A percentile compares a stretch with the other conserved stretches of the same genome.
These are phyloP conservation scores for Polypedilum vanderplanki DNA, from an alignment of 1,140 invertebrate genomes.

Conservation along the genomic window DNA sequence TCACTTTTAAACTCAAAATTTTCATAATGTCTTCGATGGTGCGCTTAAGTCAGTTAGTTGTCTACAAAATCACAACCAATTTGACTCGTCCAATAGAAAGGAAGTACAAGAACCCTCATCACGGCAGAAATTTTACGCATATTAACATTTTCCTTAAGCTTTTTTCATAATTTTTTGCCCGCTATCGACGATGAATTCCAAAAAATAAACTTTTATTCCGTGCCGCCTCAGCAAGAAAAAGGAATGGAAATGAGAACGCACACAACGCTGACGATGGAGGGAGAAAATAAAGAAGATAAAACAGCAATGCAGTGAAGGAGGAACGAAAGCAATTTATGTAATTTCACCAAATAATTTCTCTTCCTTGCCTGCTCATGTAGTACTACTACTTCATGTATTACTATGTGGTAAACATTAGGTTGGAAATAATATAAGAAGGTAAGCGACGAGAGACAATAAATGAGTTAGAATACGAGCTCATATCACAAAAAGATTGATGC, in stretches of 20 bases:
- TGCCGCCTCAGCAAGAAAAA: not conserved
- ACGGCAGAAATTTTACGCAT: conserved; percentile 20
- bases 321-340: conserved; percentile 14
- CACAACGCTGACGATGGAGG: not conserved
- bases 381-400: too few species aligned
- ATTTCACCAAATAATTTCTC: conserved; percentile 9
- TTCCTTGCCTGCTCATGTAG: not conserved
- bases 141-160: conserved; percentile 22
- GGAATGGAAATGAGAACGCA: not conserved
- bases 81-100: not conserved
- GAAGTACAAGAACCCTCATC: not conserved
- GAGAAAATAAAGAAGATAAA: not conserved
- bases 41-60: not conserved
- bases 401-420: too few species aligned
- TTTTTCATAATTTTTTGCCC: not conserved
- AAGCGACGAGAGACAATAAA: too few species aligned
- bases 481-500: too few species aligned
- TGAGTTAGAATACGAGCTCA: too few species aligned
- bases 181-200: not conserved
- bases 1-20: not conserved
- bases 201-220: conserved; percentile 2
- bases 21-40: not conserved
- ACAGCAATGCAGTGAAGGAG: not conserved
- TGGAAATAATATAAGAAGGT: too few species aligned
- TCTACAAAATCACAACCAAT: too few species aligned